These are phyloP conservation scores for Aurelia sp. DNA, from an alignment of 30 jellyfish, hydroid and myxozoan species.

Conservation along the genomic window DNA sequence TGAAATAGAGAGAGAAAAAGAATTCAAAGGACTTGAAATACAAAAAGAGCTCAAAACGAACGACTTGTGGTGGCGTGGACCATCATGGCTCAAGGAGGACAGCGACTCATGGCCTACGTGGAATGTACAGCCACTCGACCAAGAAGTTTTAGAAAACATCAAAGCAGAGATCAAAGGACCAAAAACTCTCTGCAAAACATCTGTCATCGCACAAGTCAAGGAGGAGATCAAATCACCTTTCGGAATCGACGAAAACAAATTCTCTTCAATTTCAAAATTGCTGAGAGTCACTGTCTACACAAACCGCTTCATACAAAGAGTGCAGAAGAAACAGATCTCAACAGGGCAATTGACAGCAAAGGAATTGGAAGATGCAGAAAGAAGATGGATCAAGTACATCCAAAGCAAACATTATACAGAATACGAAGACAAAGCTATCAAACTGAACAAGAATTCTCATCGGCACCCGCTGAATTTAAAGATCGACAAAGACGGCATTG, in stretches of 20 bases:
- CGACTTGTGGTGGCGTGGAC: too few relatives aligned
- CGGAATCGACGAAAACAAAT: constrained; percentile 28
- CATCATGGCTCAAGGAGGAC: too few relatives aligned
- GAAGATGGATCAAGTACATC: constrained; percentile 19
- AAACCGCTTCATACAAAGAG: constrained; percentile 2
- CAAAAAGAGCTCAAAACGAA: not conserved
- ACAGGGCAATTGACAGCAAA: too few relatives aligned
- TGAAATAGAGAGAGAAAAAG: not conserved
- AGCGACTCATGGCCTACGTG: not conserved
- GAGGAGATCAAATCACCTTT: not conserved
- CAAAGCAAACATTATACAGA: constrained; percentile 12
- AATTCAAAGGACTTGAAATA: not conserved
- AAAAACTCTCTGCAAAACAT: constrained; percentile 5
- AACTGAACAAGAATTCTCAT: not conserved
- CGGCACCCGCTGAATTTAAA: not conserved
- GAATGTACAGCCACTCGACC: constrained; percentile 21
- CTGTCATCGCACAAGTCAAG: not conserved
- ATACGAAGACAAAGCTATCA: not conserved
- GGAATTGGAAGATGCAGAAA: not conserved
- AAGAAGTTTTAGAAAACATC: constrained; percentile 1
- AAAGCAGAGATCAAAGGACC: constrained; percentile 23
- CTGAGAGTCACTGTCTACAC: constrained; percentile 44
- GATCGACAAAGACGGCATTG: constrained; percentile 26
- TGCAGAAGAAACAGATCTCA: not conserved
- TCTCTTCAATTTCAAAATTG: constrained; percentile 18